Conservation (phyloP, 2,797 vertebrate genomes). For the Falco biarmicus region DNA sequence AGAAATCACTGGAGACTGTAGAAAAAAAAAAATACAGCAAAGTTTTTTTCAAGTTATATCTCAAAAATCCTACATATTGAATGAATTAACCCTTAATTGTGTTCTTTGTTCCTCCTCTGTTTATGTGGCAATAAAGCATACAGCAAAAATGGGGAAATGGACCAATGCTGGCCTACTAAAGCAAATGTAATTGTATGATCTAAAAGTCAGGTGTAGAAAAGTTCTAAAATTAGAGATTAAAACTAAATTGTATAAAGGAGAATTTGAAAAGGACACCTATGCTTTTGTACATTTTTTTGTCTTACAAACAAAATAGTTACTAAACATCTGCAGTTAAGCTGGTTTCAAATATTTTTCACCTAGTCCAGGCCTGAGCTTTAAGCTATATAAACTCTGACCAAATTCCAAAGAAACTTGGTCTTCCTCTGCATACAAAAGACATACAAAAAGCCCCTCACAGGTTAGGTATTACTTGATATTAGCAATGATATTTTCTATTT, state of each 20-base stretch:
- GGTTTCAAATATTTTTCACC: not conserved
- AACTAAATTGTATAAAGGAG: not conserved
- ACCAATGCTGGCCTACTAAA: not conserved
- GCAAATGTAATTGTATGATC: not conserved
- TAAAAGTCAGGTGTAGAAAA: not conserved
- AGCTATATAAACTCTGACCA: not conserved
- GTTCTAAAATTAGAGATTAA: not conserved
- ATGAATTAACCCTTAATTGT: not conserved
- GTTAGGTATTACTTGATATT: not conserved
- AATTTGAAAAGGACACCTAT: not conserved
- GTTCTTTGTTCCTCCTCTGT: not conserved
- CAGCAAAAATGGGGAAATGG: not conserved
- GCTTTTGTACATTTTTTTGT: not conserved
- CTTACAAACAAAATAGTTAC: not conserved
- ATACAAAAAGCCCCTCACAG: fast-evolving
- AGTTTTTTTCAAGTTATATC: not conserved
- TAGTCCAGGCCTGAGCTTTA: not conserved
- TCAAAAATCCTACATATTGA: not conserved
- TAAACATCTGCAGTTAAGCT: not conserved
- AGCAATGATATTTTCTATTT: not conserved
- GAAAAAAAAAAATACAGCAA: not conserved
- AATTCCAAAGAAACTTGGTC: not conserved
- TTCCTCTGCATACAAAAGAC: not conserved
- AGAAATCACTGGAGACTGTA: not conserved
- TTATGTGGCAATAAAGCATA: not conserved